Percentiles rank a stretch among this genome's conserved stretches.
Evolutionary conservation across 2,888 invertebrate genomes (phyloP).

Genomic region (Deilephila porcellus): DNA sequence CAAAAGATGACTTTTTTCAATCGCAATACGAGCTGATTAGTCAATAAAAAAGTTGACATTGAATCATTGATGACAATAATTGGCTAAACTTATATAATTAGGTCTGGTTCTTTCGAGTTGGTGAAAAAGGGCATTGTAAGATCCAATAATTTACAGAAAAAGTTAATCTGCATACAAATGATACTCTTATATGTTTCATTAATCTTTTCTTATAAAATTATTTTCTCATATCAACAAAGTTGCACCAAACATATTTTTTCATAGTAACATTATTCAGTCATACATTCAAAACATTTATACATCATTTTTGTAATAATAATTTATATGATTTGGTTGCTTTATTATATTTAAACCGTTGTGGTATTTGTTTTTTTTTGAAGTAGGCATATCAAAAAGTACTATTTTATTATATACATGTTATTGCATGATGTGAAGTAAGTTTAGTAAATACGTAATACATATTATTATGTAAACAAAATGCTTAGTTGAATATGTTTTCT

Average conservation of each 20-base stretch:
- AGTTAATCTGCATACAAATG: too few relatives aligned
- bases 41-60: too few relatives aligned
- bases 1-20: too few relatives aligned
- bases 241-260: background rate
- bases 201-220: background rate
- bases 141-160: background rate
- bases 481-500: background rate
- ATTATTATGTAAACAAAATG: conserved; percentile 19
- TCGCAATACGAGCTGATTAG: too few relatives aligned
- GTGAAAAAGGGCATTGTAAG: background rate
- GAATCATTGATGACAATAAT: too few relatives aligned
- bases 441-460: conserved; percentile 20
- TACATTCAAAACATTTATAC: background rate
- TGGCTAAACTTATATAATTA: too few relatives aligned
- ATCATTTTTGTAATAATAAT: background rate
- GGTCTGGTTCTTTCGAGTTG: too few relatives aligned
- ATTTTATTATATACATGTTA: conserved; percentile 5
- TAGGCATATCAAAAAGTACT: background rate
- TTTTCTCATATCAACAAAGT: background rate
- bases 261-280: background rate
- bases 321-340: background rate
- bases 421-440: background rate
- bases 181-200: too few relatives aligned
- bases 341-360: background rate
- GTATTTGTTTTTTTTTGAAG: background rate